Conservation (phyloP, 1,140 invertebrate genomes). For the Ips nitidus region DNA sequence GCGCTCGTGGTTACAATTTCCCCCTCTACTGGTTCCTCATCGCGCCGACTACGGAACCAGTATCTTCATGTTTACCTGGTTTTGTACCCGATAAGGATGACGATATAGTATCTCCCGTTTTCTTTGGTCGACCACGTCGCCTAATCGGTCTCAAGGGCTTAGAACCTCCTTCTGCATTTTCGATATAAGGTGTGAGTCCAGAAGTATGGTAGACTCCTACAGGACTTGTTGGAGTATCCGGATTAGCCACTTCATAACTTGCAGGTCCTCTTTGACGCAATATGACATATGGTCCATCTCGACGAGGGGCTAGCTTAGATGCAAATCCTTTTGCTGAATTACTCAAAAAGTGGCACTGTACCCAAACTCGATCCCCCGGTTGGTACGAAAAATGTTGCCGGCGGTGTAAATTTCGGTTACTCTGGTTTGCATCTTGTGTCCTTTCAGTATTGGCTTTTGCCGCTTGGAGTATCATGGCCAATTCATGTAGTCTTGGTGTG, state of each 20-base stretch:
- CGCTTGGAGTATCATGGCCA: neutral
- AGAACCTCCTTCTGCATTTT: neutral
- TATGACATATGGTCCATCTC: conserved; percentile 17
- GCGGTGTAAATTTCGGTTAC: neutral
- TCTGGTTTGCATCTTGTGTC: conserved; percentile 14
- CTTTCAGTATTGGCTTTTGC: conserved; percentile 7
- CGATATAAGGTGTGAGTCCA: neutral
- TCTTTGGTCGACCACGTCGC: conserved; percentile 11
- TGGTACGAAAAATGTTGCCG: neutral
- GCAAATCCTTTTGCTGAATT: conserved; percentile 10
- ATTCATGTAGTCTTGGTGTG: conserved; percentile 17
- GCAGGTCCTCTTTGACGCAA: neutral
- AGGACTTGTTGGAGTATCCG: neutral
- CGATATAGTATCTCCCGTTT: no score
- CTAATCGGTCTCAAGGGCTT: neutral
- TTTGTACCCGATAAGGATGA: no score
- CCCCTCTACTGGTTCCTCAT: no score
- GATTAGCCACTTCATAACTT: conserved; percentile 11
- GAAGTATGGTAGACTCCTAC: neutral
- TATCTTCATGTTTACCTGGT: no score
- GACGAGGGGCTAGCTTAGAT: conserved; percentile 10
- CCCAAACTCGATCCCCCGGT: conserved; percentile 16
- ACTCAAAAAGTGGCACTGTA: conserved; percentile 11
- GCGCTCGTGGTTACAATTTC: no score
- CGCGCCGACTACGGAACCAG: no score